Percentiles rank a stretch among this genome's conserved stretches.
phyloP scores from a whole-genome alignment of 2,888 invertebrate genomes.

The Helobdella robusta region DNA sequence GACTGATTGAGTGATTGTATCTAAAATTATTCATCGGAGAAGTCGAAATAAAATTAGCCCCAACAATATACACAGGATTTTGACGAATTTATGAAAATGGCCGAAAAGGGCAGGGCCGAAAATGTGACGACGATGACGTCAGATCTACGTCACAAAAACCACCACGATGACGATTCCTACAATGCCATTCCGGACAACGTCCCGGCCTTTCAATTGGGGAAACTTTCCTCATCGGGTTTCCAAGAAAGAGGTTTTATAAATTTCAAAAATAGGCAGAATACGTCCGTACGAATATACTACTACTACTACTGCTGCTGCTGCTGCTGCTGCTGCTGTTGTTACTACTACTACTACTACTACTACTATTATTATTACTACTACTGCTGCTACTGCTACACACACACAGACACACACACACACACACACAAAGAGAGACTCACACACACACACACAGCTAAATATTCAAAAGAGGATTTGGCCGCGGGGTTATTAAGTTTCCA shows the following conservation, averaged over 20 bases:
- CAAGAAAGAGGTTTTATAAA: constrained; percentile 13
- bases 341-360: no score
- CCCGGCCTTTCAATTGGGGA: constrained; percentile 6
- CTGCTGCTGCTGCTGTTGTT: no score
- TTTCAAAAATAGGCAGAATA: no score
- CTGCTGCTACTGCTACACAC: no score
- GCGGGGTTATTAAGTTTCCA: constrained; percentile 10
- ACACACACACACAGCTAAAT: constrained; percentile 4
- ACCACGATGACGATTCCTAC: constrained; percentile 18
- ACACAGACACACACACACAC: no score
- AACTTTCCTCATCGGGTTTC: constrained; percentile 2
- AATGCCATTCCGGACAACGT: neutral
- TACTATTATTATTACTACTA: no score
- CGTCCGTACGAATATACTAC: no score
- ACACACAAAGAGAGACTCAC: no score
- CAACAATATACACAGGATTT: constrained; percentile 14
- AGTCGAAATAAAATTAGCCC: no score
- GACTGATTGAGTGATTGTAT: no score
- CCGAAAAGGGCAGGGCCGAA: neutral
- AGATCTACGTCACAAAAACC: neutral
- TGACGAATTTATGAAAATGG: constrained; percentile 10
- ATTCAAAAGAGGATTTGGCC: constrained; percentile 11
- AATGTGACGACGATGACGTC: neutral
- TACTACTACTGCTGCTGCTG: no score
- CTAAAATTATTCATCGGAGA: no score